phyloP scores from a whole-genome alignment of 2,113 vertebrate species.

The Lycaon pictus region DNA sequence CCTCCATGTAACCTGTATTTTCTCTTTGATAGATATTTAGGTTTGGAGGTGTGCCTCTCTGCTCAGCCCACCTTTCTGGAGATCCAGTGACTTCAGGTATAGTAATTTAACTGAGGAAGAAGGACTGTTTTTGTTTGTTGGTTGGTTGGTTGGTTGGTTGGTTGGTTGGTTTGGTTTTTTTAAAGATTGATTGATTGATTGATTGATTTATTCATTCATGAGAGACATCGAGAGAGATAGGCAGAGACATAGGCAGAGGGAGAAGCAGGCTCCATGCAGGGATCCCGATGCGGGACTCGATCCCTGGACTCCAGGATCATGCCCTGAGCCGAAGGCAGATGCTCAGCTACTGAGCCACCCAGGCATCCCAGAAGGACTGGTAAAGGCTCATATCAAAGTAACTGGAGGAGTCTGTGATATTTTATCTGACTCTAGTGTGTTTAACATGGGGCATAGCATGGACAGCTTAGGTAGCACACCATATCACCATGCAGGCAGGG shows the following conservation, averaged over 20 bases:
- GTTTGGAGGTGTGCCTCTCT: not conserved
- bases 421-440: not conserved
- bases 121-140: not conserved
- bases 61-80: not conserved
- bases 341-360: no score
- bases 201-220: no score
- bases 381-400: not conserved
- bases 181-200: no score
- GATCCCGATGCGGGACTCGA: no score
- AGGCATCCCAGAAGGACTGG: not conserved
- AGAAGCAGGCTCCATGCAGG: no score
- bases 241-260: no score
- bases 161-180: no score
- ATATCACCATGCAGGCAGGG: not conserved
- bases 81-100: not conserved
- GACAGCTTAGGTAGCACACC: not conserved
- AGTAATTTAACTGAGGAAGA: not conserved
- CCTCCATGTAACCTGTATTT: not conserved
- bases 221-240: no score
- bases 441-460: not conserved
- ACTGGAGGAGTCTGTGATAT: not conserved
- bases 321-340: no score
- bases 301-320: no score
- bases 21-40: not conserved
- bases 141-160: no score